A percentile compares a stretch with the other conserved stretches of the same genome.
phyloP scores from a whole-genome alignment of 2,888 invertebrate genomes.

The Rosalia funebris region DNA sequence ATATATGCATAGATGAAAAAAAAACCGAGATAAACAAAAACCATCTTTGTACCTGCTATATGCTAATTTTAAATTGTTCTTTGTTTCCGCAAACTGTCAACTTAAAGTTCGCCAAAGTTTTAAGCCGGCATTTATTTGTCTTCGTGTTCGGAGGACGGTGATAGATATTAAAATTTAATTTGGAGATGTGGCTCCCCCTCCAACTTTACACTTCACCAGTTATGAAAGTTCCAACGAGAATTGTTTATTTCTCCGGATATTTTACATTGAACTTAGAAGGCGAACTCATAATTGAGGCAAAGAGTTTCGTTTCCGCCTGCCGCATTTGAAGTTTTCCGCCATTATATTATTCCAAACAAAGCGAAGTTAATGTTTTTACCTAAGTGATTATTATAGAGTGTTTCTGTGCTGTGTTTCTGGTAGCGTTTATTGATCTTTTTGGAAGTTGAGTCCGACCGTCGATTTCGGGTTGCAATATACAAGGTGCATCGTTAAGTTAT shows the following conservation, averaged over 20 bases:
- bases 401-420: background rate
- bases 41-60: conserved; percentile 57
- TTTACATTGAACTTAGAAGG: conserved; percentile 33
- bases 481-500: no score
- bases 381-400: conserved; percentile 8
- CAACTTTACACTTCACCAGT: conserved; percentile 45
- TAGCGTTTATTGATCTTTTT: no score
- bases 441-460: no score
- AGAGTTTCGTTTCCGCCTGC: conserved; percentile 29
- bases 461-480: no score
- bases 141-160: conserved; percentile 43
- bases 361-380: conserved; percentile 5
- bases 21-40: no score
- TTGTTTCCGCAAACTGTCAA: conserved; percentile 52
- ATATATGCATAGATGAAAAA: no score
- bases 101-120: conserved; percentile 48
- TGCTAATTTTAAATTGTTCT: conserved; percentile 56
- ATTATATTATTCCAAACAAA: conserved; percentile 10
- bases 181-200: conserved; percentile 33
- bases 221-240: conserved; percentile 31
- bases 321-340: conserved; percentile 18
- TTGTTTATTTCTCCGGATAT: conserved; percentile 37
- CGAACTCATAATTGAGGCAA: conserved; percentile 36
- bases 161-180: conserved; percentile 58
- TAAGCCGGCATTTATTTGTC: conserved; percentile 52